phyloP scores from a whole-genome alignment of 2,113 vertebrate species.

The Hoplias malabaricus region DNA sequence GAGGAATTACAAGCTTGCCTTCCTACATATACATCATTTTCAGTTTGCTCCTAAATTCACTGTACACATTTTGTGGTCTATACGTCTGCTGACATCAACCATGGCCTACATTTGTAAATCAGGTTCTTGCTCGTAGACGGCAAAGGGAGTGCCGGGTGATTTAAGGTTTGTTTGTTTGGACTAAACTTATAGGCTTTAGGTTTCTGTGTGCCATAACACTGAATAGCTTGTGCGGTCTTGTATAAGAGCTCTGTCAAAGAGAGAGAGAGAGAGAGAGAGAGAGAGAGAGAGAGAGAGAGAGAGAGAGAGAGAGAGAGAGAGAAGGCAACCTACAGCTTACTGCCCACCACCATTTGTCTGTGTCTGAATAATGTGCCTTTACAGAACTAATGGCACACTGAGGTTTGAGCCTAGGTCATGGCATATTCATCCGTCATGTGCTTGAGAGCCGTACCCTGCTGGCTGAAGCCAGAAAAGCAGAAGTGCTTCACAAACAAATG shows the following conservation, averaged over 20 bases:
- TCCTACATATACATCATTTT: not conserved
- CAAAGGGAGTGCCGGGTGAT: slow-evolving; percentile 26
- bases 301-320: slow-evolving; percentile 15
- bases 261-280: not conserved
- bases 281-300: slow-evolving; percentile 13
- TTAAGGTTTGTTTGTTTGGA: slow-evolving; percentile 45
- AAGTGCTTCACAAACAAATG: slow-evolving; percentile 37
- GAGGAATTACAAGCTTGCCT: not conserved
- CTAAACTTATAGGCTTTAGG: slow-evolving; percentile 21
- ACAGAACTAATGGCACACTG: slow-evolving; percentile 30
- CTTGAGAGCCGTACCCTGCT: slow-evolving; percentile 18
- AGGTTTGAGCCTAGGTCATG: not conserved
- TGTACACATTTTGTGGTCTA: not conserved
- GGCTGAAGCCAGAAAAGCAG: slow-evolving; percentile 26
- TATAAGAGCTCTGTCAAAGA: not conserved
- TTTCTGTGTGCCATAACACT: slow-evolving; percentile 16
- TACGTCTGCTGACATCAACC: not conserved
- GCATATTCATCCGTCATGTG: slow-evolving; percentile 28
- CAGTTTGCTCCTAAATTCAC: not conserved
- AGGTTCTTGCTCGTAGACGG: slow-evolving; percentile 2
- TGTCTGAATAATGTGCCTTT: slow-evolving; percentile 21
- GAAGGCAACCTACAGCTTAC: slow-evolving; percentile 30
- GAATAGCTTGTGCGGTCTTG: slow-evolving; percentile 32
- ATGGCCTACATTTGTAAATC: slow-evolving; percentile 17
- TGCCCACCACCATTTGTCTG: slow-evolving; percentile 17